These are phyloP conservation scores for Synergus laeviventris DNA, from an alignment of 2,888 invertebrate species.

Conservation along the genomic window DNA sequence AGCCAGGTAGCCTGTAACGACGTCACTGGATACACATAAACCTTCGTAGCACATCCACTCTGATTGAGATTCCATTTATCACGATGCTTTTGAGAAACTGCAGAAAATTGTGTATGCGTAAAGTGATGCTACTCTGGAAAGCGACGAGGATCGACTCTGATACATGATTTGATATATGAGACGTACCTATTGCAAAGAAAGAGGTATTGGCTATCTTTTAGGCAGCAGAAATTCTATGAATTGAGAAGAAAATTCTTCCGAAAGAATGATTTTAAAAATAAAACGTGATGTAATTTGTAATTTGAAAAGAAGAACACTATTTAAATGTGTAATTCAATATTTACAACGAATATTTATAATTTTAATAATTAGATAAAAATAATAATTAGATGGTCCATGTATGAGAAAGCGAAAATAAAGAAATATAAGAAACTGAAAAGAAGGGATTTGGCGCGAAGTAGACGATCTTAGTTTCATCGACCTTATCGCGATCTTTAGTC, in stretches of 20 bases:
- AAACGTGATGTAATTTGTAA: neutral
- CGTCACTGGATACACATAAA: constrained; percentile 45
- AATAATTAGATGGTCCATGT: neutral
- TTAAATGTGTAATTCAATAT: neutral
- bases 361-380: neutral
- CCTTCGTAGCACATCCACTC: constrained; percentile 46
- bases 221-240: neutral
- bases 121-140: constrained; percentile 11
- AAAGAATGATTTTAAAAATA: too few relatives aligned
- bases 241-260: too few relatives aligned
- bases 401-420: neutral
- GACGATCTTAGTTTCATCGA: constrained; percentile 23
- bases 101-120: constrained; percentile 4
- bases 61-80: constrained; percentile 51
- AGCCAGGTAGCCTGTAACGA: constrained; percentile 46
- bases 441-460: constrained; percentile 2
- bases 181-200: constrained; percentile 1
- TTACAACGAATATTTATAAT: neutral
- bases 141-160: constrained; percentile 10
- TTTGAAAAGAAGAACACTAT: neutral
- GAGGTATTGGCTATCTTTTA: neutral
- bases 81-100: neutral
- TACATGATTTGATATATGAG: neutral
- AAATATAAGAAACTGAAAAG: neutral
- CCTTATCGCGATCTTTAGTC: constrained; percentile 27